phyloP scores from a whole-genome alignment of 35 echinoderm and acorn worm genomes.

The Anneissia japonica region DNA sequence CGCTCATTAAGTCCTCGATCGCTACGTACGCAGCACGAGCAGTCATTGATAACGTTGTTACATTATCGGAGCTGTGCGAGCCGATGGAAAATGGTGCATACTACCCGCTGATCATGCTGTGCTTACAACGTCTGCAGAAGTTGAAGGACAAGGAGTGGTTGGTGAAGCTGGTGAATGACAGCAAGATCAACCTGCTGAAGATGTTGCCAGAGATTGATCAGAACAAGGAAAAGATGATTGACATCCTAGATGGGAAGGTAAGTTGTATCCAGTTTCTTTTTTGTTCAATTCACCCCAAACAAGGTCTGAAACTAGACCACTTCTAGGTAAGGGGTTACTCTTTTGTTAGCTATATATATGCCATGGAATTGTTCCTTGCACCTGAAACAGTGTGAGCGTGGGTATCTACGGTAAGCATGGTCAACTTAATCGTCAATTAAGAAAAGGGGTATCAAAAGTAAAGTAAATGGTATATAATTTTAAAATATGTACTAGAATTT shows the following conservation, averaged over 20 bases:
- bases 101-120: slow-evolving; percentile 93
- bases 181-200: slow-evolving; percentile 83
- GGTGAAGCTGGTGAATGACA: slow-evolving; percentile 50
- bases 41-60: slow-evolving; percentile 56
- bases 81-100: slow-evolving; percentile 76
- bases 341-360: too few species aligned
- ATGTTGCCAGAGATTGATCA: slow-evolving; percentile 96
- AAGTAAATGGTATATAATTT: too few species aligned
- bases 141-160: slow-evolving; percentile 69
- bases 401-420: too few species aligned
- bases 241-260: slow-evolving; percentile 95
- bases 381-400: too few species aligned
- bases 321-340: too few species aligned
- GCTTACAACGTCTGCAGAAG: slow-evolving; percentile 73
- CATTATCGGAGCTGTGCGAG: slow-evolving; percentile 57
- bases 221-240: slow-evolving; percentile 97
- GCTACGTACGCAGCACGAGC: slow-evolving; percentile 57
- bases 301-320: too few species aligned
- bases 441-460: too few species aligned
- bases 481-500: too few species aligned
- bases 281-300: too few species aligned
- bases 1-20: slow-evolving; percentile 88
- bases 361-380: too few species aligned
- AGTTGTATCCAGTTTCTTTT: not conserved
- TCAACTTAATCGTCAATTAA: too few species aligned